phyloP scores from a whole-genome alignment of 2,888 invertebrate genomes.

The Caenorhabditis imperialis region DNA sequence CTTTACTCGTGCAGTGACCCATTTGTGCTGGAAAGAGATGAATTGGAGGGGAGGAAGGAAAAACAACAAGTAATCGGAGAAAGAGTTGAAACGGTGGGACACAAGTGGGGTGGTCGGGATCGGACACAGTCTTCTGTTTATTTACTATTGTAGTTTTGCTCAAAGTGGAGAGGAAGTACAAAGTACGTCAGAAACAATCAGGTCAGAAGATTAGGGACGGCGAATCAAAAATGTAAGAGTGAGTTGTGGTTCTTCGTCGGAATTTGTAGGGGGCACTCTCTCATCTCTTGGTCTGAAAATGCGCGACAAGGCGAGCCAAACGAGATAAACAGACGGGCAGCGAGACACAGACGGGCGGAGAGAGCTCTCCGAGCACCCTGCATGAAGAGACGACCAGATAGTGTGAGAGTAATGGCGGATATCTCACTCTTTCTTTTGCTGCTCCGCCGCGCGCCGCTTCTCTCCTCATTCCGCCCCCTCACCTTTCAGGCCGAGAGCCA shows the following conservation, averaged over 20 bases:
- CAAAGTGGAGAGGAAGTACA: no score
- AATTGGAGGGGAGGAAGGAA: not conserved
- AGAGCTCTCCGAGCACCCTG: conserved; percentile 6
- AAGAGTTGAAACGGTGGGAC: no score
- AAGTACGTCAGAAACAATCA: no score
- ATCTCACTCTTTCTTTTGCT: conserved; percentile 25
- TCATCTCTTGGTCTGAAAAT: conserved; percentile 26
- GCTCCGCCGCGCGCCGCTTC: conserved; percentile 20
- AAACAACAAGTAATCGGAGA: conserved; percentile 10
- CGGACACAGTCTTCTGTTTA: no score
- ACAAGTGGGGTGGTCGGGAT: no score
- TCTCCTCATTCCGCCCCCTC: conserved; percentile 43
- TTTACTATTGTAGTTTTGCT: no score
- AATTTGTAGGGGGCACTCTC: conserved; percentile 9
- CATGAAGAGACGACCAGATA: conserved; percentile 10
- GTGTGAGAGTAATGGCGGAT: conserved; percentile 40
- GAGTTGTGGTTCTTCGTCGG: conserved; percentile 10
- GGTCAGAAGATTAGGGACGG: no score
- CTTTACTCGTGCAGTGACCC: conserved; percentile 78
- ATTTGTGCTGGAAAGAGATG: conserved; percentile 59
- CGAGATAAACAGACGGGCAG: conserved; percentile 7
- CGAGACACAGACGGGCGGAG: conserved; percentile 12
- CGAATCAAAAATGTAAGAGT: no score
- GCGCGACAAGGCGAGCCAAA: conserved; percentile 36
- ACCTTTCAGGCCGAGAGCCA: conserved; percentile 38